Percentiles rank a stretch among this genome's conserved stretches.
phyloP scores from a whole-genome alignment of 2,797 vertebrate genomes.

The Anolis apletophallus region DNA sequence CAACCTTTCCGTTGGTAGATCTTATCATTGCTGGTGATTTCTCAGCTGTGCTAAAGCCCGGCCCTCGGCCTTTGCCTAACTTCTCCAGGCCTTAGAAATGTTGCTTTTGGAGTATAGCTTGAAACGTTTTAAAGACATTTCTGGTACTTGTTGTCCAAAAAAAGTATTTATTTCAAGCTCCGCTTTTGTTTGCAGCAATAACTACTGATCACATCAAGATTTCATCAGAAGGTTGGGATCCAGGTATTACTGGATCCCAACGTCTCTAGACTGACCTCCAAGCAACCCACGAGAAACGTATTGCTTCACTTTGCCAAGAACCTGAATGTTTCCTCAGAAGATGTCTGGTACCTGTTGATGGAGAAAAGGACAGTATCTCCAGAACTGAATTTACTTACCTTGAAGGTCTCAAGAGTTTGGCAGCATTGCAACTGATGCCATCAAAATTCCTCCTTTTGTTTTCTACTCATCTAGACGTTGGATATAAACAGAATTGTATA shows the following conservation, averaged over 20 bases:
- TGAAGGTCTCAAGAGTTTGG: background rate
- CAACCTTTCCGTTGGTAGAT: too few species aligned
- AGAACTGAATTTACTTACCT: background rate
- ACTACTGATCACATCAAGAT: background rate
- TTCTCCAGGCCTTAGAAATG: background rate
- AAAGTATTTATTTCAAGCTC: background rate
- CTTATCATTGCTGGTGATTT: too few species aligned
- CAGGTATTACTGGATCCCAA: too few species aligned
- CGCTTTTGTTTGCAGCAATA: background rate
- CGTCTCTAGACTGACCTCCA: background rate
- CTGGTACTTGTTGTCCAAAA: background rate
- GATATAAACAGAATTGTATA: background rate
- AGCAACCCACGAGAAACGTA: too few species aligned
- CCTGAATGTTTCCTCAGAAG: background rate
- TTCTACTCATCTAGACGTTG: background rate
- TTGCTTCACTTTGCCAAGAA: background rate
- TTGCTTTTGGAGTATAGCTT: background rate
- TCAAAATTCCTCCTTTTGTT: conserved; percentile 12
- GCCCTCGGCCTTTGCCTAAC: background rate
- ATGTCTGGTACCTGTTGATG: background rate
- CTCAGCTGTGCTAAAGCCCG: too few species aligned
- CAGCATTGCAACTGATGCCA: background rate
- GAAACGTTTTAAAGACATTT: background rate
- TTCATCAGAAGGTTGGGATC: background rate
- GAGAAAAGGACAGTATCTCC: background rate